phyloP scores from a whole-genome alignment of 2,888 invertebrate species.

The Drosophila neutralis region DNA sequence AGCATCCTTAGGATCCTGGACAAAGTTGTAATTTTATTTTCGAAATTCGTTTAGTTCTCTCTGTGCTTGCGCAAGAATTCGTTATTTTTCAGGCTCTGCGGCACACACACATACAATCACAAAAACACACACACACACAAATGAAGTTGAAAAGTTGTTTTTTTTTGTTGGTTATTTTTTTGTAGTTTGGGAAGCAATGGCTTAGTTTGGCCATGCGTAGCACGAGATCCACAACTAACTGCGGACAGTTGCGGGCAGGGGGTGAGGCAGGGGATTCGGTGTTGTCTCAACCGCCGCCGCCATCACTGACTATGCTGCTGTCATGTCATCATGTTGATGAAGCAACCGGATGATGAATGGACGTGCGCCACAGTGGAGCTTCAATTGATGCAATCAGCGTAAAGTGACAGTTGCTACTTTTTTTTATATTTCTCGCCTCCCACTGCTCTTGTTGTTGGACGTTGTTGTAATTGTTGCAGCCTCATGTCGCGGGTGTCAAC shows the following conservation, averaged over 20 bases:
- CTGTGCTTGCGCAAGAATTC: slow-evolving; percentile 80
- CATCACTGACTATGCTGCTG: slow-evolving; percentile 39
- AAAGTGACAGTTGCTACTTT: slow-evolving; percentile 72
- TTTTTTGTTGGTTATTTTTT: slow-evolving; percentile 25
- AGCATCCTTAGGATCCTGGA: slow-evolving; percentile 61
- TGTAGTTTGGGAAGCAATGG: slow-evolving; percentile 57
- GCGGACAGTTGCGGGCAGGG: slow-evolving; percentile 25
- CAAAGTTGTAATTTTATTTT: slow-evolving; percentile 81
- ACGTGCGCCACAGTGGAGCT: slow-evolving; percentile 80
- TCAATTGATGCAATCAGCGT: slow-evolving; percentile 81
- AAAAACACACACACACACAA: slow-evolving; percentile 27
- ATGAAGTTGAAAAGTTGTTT: slow-evolving; percentile 76
- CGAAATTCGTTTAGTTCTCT: slow-evolving; percentile 79
- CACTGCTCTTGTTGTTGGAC: slow-evolving; percentile 10
- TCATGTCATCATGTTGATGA: slow-evolving; percentile 81
- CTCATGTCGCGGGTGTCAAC: slow-evolving; percentile 53
- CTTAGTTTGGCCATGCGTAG: slow-evolving; percentile 71
- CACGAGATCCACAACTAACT: slow-evolving; percentile 52
- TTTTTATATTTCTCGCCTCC: slow-evolving; percentile 14
- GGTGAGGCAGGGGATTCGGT: slow-evolving; percentile 3
- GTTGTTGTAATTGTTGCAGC: slow-evolving; percentile 47
- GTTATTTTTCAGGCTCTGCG: slow-evolving; percentile 63
- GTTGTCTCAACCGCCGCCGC: slow-evolving; percentile 60
- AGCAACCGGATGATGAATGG: slow-evolving; percentile 81
- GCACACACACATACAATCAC: slow-evolving; percentile 15